Evolutionary conservation across 2,888 invertebrate species (phyloP), one percentile per base, ranked within the genome.

Genomic region (Odontocolon sp.): DNA sequence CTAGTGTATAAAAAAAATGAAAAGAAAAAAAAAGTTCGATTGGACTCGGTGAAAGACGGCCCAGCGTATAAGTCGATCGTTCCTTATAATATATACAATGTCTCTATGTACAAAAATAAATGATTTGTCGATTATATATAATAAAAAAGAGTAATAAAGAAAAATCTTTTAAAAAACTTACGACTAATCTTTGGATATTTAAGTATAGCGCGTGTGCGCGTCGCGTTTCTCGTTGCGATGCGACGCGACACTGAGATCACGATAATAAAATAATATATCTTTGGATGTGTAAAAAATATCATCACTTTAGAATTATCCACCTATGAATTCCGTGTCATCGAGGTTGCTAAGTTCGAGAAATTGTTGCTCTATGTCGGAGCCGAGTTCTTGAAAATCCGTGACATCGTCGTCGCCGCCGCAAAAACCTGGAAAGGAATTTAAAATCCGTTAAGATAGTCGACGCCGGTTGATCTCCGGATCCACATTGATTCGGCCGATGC

Each of bases 311-410:
- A 57, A 47, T 9, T 80, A 88, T 78, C 85, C 86, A 9, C 84
- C 87, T 68, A 89, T 87, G 69, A 89, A 90, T 47, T 89, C 87
- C 33, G 88, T 86, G 16, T 89, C 88, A 18, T 90, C 88, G 47
- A 90, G 81, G 54, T 83, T 88, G 78, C 85, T 87, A 31, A 91
- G 77, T 66, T 90, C 91, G 45, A 90, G 81, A 79, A 91, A 90
- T 66, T 90, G 90, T 21, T 88, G 88, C 61, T 90, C 90, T 23
- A 90, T 87, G 64, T 90, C 89, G 1, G 88, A 86, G 31, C 86
- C 89, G 28, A 90, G 83, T 40, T 89, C 89, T 64, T 90, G 89
- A 61, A 89, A 85, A 50, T 89, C 87, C 9, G 85, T 79, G 2
- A 88, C 84, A 64, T 88, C 85, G 47, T 80, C 80, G 38, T 88